Percentiles rank a stretch among this genome's conserved stretches.
Conservation (phyloP, 2,113 vertebrate species). For the Harpagus bidentatus region DNA sequence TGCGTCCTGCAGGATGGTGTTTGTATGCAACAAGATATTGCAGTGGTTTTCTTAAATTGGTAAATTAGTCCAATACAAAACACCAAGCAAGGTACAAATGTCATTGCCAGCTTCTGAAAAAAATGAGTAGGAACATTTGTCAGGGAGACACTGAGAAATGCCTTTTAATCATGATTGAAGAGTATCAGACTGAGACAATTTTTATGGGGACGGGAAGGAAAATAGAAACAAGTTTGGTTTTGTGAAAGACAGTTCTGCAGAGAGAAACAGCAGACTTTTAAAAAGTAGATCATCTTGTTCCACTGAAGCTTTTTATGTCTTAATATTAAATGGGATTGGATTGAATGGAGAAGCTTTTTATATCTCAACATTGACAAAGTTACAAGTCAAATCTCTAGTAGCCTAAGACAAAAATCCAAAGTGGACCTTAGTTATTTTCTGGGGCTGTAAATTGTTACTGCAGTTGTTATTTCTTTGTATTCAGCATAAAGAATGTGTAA, state of each 20-base stretch:
- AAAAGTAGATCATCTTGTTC: neutral
- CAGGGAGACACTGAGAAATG: neutral
- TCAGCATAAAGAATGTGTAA: neutral
- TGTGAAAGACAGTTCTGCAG: neutral
- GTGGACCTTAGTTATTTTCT: neutral
- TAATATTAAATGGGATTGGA: neutral
- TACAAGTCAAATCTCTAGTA: neutral
- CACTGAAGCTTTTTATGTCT: neutral
- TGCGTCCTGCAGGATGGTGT: neutral
- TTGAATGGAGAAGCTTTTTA: neutral
- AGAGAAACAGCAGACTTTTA: neutral
- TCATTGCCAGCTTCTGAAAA: neutral
- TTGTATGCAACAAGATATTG: neutral
- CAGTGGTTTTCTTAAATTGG: neutral
- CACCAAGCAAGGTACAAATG: neutral
- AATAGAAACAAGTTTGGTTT: neutral
- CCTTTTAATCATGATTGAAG: neutral
- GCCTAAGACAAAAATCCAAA: neutral
- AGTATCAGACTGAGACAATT: neutral
- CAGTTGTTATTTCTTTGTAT: neutral
- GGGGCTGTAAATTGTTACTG: neutral
- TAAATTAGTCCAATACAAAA: neutral
- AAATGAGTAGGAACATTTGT: neutral
- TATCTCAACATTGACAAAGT: neutral
- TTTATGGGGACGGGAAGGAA: neutral